A percentile compares a stretch with the other conserved stretches of the same genome.
These are phyloP conservation scores for Ricordea florida DNA, from an alignment of 92 coral and sea anemone species.

Conservation along the genomic window DNA sequence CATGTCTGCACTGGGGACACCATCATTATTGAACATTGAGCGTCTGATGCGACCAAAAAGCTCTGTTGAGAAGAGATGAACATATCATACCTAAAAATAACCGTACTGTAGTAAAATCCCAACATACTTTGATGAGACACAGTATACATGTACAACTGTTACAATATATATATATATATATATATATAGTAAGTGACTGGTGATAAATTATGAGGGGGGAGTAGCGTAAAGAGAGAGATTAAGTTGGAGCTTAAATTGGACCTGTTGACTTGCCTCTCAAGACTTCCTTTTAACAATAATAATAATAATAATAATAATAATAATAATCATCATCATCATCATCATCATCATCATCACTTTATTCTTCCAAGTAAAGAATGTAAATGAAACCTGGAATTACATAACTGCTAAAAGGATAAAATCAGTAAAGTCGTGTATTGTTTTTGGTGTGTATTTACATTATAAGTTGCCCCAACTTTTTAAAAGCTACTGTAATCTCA, in stretches of 20 bases:
- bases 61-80: slow-evolving; percentile 41
- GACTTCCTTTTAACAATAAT: too few relatives aligned
- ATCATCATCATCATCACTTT: too few relatives aligned
- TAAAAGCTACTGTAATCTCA: slow-evolving; percentile 7
- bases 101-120: background rate
- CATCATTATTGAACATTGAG: slow-evolving; percentile 49
- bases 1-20: slow-evolving; percentile 57
- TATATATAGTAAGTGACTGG: too few relatives aligned
- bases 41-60: slow-evolving; percentile 44
- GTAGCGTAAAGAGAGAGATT: too few relatives aligned
- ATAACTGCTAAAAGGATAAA: background rate
- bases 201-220: too few relatives aligned
- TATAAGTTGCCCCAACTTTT: background rate
- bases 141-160: background rate
- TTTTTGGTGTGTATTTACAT: background rate
- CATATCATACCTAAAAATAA: background rate
- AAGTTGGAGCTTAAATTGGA: too few relatives aligned
- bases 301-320: too few relatives aligned
- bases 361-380: too few relatives aligned
- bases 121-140: background rate
- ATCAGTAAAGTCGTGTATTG: too few relatives aligned
- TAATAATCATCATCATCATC: too few relatives aligned
- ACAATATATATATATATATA: too few relatives aligned
- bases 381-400: background rate
- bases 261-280: too few relatives aligned